Evolutionary conservation across 2,797 vertebrate genomes (phyloP), one percentile per base, ranked within the genome.

Genomic region (Mormyrus hasselquistii): DNA sequence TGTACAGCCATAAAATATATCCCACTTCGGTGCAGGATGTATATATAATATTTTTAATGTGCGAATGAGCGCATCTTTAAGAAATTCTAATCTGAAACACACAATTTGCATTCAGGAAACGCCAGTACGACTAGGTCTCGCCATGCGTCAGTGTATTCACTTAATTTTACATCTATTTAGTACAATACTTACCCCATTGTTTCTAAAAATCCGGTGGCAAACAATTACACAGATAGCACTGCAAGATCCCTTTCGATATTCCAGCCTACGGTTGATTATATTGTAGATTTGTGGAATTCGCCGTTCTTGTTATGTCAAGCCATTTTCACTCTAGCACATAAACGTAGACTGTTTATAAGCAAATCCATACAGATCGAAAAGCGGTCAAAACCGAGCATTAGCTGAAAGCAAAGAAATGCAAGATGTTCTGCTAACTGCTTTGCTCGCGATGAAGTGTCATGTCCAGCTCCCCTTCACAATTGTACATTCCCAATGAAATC

Each of bases 101-200:
- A 22, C 83, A 85, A 85, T 85, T 52, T 85, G 47, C 83, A 85
- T 52, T 50, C 83, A 85, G 41, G 41, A 82, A 82, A 82, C 49
- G 83, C 83, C 83, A 85, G 49, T 85, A 85, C 49, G 44, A 52
- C 44, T 85, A 50, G 44, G 83, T 52, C 22, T 85, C 44, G n/a
- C 83, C 83, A 85, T 85, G 83, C 83, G 44, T 85, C 83, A 85
- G 49, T 85, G 44, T 52, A 50, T 85, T 85, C n/a, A 52, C 83
- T 52, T 47, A 82, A 50, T 85, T 50, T 85, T 50, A 85, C 49
- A 85, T 83, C 47, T 83, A 83, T 85, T 85, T 57, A n/a, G 82
- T 62, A 47, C 16, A 44, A 5, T n/a, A 19, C 95, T 16, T 95
- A 96, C 95, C 96, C 96, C 96, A 96, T 96, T 90, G 93, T 91